Conservation (phyloP, 2,888 invertebrate genomes). For the Ophraella communa region DNA sequence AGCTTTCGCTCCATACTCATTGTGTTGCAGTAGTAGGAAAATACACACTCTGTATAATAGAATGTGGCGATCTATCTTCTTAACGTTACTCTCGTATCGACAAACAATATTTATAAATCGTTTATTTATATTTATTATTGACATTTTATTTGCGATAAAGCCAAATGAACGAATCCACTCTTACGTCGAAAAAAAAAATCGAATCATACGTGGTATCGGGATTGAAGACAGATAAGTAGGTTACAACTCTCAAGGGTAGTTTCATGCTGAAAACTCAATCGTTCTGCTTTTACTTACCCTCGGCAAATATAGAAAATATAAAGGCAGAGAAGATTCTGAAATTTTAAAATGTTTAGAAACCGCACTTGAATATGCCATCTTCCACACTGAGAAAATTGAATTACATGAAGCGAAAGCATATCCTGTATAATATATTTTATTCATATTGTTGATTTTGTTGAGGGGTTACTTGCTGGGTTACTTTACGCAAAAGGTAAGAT, state of each 20-base stretch:
- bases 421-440: no score
- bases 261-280: constrained; percentile 46
- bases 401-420: no score
- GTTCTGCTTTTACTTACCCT: constrained; percentile 50
- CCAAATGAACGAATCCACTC: neutral
- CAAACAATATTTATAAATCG: neutral
- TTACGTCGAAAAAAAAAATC: neutral
- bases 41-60: no score
- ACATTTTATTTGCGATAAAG: neutral
- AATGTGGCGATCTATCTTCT: no score
- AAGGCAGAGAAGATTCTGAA: constrained; percentile 48
- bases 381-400: neutral
- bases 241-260: constrained; percentile 46
- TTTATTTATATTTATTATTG: neutral
- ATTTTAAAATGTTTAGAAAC: constrained; percentile 50
- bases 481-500: no score
- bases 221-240: constrained; percentile 48
- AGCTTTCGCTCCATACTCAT: no score
- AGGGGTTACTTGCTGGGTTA: no score
- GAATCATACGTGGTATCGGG: constrained; percentile 30
- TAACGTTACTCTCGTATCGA: no score
- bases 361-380: constrained; percentile 27
- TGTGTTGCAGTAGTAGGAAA: no score
- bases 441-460: no score
- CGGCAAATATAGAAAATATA: constrained; percentile 49